Evolutionary conservation across 2,888 invertebrate genomes (phyloP).

Genomic region (Iphiclides podalirius): DNA sequence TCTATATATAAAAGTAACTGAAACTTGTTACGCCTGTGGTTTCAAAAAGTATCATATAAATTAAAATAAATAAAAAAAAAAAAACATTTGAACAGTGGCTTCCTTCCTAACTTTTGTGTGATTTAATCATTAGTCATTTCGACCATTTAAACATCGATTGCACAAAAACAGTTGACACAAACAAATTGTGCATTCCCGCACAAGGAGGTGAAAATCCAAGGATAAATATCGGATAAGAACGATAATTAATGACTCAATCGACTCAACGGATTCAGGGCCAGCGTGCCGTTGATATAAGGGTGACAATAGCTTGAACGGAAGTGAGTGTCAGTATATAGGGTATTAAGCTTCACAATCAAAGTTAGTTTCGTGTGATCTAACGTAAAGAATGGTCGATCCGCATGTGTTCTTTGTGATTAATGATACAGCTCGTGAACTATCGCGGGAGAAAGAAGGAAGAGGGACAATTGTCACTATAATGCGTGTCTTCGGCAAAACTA

Average conservation of each 20-base stretch:
- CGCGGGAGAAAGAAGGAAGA: constrained; percentile 54
- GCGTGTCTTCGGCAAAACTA: constrained; percentile 52
- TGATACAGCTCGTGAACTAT: constrained; percentile 68
- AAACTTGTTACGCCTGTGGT: no score
- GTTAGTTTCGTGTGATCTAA: constrained; percentile 61
- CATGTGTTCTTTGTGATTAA: constrained; percentile 70
- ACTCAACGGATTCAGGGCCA: constrained; percentile 37
- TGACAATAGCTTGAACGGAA: constrained; percentile 34
- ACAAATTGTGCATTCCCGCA: constrained; percentile 79
- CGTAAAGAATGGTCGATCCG: constrained; percentile 62
- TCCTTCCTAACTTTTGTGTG: constrained; percentile 2
- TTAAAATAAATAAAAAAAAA: constrained; percentile 27
- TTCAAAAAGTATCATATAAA: no score
- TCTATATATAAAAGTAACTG: no score
- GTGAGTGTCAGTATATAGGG: constrained; percentile 49
- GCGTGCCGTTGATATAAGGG: constrained; percentile 31
- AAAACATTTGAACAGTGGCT: not conserved
- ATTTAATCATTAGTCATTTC: constrained; percentile 66
- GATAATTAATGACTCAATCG: constrained; percentile 59
- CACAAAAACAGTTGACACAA: constrained; percentile 74
- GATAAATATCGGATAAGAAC: constrained; percentile 66
- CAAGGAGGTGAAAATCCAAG: constrained; percentile 75
- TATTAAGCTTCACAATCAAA: constrained; percentile 65
- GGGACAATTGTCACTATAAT: constrained; percentile 61
- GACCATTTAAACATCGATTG: constrained; percentile 72